Base-by-base conservation (phyloP, 2,888 invertebrate genomes). In the Pachliopta kotzebuea region DNA sequence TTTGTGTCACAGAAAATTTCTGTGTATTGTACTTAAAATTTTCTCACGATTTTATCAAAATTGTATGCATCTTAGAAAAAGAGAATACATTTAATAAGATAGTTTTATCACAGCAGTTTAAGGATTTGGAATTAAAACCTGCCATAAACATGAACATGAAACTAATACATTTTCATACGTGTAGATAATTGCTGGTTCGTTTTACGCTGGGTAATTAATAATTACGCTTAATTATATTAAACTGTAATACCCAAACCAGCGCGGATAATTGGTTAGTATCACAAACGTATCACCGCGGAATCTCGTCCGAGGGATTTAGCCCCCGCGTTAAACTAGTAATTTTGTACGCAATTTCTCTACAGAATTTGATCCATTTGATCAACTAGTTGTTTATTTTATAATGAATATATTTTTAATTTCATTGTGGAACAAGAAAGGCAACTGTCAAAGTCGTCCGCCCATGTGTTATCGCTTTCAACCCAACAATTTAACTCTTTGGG, bases 401-500 rank as follows among this genome's bases (percentile, higher is more conserved):
- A 37, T 37, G 37, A 45, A n/a, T 45, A 37, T 14, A 42, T 42
- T 42, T 18, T 45, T 4, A 6, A 18, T 18, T 18, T 45, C 2
- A 8, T 37, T 37, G 37, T 9, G 8, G 37, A 26, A 45, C 11
- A 45, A 37, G 37, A 3, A 14, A 37, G 4, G 14, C 11, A 37
- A 2, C 14, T 14, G 37, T 37, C 14, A 4, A 45, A 6, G 7
- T 45, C n/a, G 7, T 52, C 21, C 14, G 21, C n/a, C 50, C 4
- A 9, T 21, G 21, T 52, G 23, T n/a, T 9, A 52, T 84, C 80
- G 88, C 88, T 83, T 87, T 88, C 82, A 85, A 81, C 83, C 87
- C 79, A 85, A 86, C n/a, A 18, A 88, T 90, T 89, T 88, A 88
- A 86, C 87, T 84, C 79, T 75, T 81, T 84, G 84, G 81, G 81